Evolutionary conservation across 2,797 vertebrate species (phyloP), one percentile per base, ranked within the genome.

Genomic region (Pangasius djambal): DNA sequence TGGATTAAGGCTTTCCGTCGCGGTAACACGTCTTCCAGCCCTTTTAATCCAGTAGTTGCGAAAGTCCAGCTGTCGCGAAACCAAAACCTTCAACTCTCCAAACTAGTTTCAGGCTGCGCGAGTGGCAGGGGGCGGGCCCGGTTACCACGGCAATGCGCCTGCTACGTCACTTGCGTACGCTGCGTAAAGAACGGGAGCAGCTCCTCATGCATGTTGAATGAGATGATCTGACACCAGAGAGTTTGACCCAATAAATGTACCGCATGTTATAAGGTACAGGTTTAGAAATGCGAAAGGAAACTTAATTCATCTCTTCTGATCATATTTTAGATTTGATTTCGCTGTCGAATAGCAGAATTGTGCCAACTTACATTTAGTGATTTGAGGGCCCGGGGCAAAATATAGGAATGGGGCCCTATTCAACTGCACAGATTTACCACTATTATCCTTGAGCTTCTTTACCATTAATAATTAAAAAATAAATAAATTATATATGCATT

Each of bases 21-120:
- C 59, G 59, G 25, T 40, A 87, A 72, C 74, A 93, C 94, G 93
- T 87, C 93, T 87, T 91, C 93, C 94, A 89, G 90, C 90, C 93
- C 88, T 89, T 84, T 92, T 91, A 91, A 89, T 77, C 91, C 93
- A 52, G 84, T 88, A 88, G 90, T 88, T 89, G 86, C 77, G 86
- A 81, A 91, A 86, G 90, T 87, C 90, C 88, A 89, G 89, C 92
- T 89, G 90, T 92, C 93, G 92, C 93, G 93, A 93, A 95, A 88
- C 92, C 90, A 92, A 94, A 93, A 93, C 93, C 94, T 94, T 94
- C 93, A 95, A 96, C 94, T 96, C 93, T 93, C 72, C 94, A 95
- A 94, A 95, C 94, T 86, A 90, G 88, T 89, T 89, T 93, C 92
- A 92, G 93, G 91, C 92, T 92, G 94, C 94, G 94, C 94, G 93